A percentile compares a stretch with the other conserved stretches of the same genome.
Evolutionary conservation across 2,888 invertebrate genomes (phyloP).

Genomic region (Himalopsyche kuldschensis): DNA sequence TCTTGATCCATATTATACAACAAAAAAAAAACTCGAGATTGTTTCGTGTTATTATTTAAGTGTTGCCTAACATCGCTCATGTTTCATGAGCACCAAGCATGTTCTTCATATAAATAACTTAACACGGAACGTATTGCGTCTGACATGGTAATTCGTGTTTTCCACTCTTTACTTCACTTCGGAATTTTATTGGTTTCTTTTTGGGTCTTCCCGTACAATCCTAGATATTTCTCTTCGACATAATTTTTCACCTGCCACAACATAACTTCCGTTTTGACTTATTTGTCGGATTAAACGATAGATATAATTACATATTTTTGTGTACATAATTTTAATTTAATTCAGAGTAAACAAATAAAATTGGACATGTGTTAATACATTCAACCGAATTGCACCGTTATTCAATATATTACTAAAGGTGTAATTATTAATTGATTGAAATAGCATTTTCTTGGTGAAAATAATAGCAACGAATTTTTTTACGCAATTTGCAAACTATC

Average conservation of each 20-base stretch:
- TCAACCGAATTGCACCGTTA: too few species aligned
- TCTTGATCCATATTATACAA: too few species aligned
- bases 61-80: not conserved
- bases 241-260: not conserved
- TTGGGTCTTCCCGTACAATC: not conserved
- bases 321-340: too few species aligned
- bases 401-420: too few species aligned
- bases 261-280: not conserved
- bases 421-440: too few species aligned
- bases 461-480: too few species aligned
- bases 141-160: not conserved
- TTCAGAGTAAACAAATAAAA: too few species aligned
- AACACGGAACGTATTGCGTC: not conserved
- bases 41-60: not conserved
- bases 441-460: too few species aligned
- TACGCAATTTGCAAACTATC: too few species aligned
- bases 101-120: not conserved
- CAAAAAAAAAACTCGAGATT: too few species aligned
- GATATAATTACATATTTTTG: not conserved
- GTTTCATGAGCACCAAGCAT: not conserved
- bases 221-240: not conserved
- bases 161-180: not conserved
- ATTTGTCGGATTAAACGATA: not conserved
- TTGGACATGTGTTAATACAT: too few species aligned
- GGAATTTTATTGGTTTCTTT: not conserved